These are phyloP conservation scores for Sylvietta virens DNA, from an alignment of 2,113 vertebrate genomes.

Conservation along the genomic window DNA sequence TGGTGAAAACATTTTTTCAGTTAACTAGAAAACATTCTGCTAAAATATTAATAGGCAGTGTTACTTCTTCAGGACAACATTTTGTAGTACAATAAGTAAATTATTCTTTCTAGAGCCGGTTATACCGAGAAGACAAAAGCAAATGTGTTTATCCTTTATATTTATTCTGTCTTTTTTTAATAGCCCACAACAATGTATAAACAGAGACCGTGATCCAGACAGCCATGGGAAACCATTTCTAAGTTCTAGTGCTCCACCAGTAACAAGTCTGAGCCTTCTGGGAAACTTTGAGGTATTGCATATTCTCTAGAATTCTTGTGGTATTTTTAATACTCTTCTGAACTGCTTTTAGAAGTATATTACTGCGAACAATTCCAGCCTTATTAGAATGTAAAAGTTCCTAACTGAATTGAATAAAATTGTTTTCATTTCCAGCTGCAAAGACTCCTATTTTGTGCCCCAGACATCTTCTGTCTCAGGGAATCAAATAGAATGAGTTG, in stretches of 20 bases:
- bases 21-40: neutral
- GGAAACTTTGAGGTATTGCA: slow-evolving; percentile 97
- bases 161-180: slow-evolving; percentile 24
- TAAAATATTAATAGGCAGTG: neutral
- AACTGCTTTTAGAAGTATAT: neutral
- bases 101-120: neutral
- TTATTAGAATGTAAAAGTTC: neutral
- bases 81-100: neutral
- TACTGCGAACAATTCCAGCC: neutral
- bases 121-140: slow-evolving; percentile 40
- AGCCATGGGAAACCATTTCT: slow-evolving; percentile 84
- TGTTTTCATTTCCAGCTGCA: neutral
- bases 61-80: neutral
- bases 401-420: slow-evolving; percentile 4
- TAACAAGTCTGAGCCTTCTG: slow-evolving; percentile 93
- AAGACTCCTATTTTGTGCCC: neutral
- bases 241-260: slow-evolving; percentile 91
- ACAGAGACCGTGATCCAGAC: slow-evolving; percentile 77
- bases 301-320: slow-evolving; percentile 24
- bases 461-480: neutral
- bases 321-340: slow-evolving; percentile 16
- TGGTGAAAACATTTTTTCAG: neutral
- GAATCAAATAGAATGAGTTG: neutral
- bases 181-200: slow-evolving; percentile 78
- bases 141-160: neutral